Conservation (phyloP, 2,888 invertebrate species). For the Tachina grossa region DNA sequence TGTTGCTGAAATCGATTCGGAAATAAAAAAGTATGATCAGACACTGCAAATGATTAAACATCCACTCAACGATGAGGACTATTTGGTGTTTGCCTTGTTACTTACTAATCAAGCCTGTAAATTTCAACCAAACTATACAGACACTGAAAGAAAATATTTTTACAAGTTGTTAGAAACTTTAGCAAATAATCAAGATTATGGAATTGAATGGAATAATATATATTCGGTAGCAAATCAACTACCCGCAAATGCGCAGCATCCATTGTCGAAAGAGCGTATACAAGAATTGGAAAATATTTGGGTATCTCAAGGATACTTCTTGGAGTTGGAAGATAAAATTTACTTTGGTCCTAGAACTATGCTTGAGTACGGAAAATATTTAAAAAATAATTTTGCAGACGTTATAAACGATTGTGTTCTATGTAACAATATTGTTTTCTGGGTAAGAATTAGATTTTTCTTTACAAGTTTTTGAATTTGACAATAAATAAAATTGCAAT, state of each 20-base stretch:
- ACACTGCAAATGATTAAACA: constrained; percentile 75
- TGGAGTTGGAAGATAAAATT: constrained; percentile 72
- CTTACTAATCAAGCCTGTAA: constrained; percentile 73
- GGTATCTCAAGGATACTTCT: constrained; percentile 75
- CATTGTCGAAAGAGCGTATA: constrained; percentile 74
- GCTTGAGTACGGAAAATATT: constrained; percentile 75
- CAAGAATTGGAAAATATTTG: constrained; percentile 74
- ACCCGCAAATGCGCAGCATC: constrained; percentile 69
- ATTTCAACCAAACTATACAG: constrained; percentile 72
- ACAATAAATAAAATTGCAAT: constrained; percentile 16
- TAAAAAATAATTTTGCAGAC: constrained; percentile 74
- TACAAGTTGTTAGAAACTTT: constrained; percentile 73
- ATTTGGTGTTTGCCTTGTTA: constrained; percentile 74
- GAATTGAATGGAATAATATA: constrained; percentile 73
- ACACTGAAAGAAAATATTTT: constrained; percentile 75
- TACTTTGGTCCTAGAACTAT: constrained; percentile 76
- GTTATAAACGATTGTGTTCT: constrained; percentile 74
- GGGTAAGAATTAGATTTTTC: constrained; percentile 72
- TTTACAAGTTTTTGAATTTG: too few relatives aligned
- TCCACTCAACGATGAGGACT: constrained; percentile 73
- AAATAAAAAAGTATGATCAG: constrained; percentile 73
- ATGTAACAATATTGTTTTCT: constrained; percentile 75
- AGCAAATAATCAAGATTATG: constrained; percentile 72
- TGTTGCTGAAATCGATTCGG: constrained; percentile 72
- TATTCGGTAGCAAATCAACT: constrained; percentile 72